These are phyloP conservation scores for Oxytorus armatus DNA, from an alignment of 2,888 invertebrate genomes.

Conservation along the genomic window DNA sequence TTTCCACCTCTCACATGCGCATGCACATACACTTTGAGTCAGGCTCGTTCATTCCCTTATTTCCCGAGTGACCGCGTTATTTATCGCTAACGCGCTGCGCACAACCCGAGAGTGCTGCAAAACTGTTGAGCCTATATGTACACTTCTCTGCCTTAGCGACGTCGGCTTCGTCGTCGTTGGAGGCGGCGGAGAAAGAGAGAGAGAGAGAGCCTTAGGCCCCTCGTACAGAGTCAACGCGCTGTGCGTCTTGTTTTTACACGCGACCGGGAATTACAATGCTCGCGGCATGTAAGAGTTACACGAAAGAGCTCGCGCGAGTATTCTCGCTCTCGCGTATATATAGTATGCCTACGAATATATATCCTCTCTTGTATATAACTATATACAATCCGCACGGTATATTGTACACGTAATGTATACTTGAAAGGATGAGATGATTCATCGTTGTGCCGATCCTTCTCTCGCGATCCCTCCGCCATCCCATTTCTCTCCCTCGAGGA, in stretches of 20 bases:
- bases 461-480: conserved; percentile 68
- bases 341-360: conserved; percentile 38
- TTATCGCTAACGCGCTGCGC: conserved; percentile 75
- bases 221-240: conserved; percentile 46
- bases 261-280: conserved; percentile 66
- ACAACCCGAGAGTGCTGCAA: conserved; percentile 71
- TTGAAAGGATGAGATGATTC: conserved; percentile 74
- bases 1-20: conserved; percentile 52
- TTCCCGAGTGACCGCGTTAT: conserved; percentile 75
- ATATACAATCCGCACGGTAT: conserved; percentile 60
- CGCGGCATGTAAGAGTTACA: conserved; percentile 65
- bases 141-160: conserved; percentile 61
- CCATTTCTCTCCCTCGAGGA: conserved; percentile 72
- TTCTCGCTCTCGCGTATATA: conserved; percentile 62
- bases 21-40: conserved; percentile 4
- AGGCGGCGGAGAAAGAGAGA: conserved; percentile 42
- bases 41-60: conserved; percentile 61
- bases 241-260: conserved; percentile 65
- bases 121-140: conserved; percentile 70
- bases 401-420: conserved; percentile 65
- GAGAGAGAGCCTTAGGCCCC: conserved; percentile 53
- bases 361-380: conserved; percentile 74
- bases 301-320: conserved; percentile 57
- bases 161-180: conserved; percentile 39
- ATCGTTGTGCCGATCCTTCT: conserved; percentile 77